Conservation (phyloP, 1,140 invertebrate genomes). For the Zaprionus taronus region DNA sequence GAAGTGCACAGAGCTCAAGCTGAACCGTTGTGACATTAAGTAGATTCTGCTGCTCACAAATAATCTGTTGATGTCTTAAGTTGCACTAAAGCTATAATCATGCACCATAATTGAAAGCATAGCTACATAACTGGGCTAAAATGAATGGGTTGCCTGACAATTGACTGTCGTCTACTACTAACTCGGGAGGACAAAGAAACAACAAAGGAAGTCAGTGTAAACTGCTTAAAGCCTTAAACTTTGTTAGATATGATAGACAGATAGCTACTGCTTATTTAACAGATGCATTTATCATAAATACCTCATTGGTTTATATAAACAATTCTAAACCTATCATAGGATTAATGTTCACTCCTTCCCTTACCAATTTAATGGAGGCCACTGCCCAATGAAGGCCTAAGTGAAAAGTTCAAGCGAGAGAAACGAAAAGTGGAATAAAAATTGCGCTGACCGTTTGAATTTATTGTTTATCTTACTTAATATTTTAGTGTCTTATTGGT, state of each 20-base stretch:
- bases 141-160: no score
- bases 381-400: neutral
- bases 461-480: slow-evolving; percentile 15
- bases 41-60: neutral
- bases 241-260: no score
- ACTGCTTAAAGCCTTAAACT: no score
- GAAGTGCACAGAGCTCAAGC: neutral
- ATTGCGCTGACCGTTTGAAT: slow-evolving; percentile 1
- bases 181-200: no score
- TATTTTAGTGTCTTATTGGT: slow-evolving; percentile 26
- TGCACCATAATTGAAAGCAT: neutral
- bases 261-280: no score
- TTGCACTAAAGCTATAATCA: neutral
- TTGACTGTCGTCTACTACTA: no score
- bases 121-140: neutral
- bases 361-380: neutral
- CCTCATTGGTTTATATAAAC: no score
- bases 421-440: neutral
- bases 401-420: neutral
- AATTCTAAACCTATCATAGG: no score
- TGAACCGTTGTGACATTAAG: neutral
- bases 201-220: no score
- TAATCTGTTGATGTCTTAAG: neutral
- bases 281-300: no score
- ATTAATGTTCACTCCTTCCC: no score